A percentile compares a stretch with the other conserved stretches of the same genome.
Conservation (phyloP, 2,888 invertebrate species). For the Tetragnatha montana region DNA sequence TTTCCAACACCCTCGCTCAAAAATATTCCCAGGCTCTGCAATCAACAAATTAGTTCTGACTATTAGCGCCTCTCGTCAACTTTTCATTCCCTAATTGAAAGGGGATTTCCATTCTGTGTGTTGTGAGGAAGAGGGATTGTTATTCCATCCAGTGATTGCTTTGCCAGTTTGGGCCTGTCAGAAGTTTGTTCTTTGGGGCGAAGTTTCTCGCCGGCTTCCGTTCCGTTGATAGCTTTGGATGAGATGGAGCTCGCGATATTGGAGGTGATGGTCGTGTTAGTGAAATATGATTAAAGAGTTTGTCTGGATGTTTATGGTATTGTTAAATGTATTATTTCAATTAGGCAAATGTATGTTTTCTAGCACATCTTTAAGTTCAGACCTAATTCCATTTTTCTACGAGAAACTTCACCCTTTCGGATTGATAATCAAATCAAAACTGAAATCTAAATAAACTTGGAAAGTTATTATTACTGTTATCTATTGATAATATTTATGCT, state of each 20-base stretch:
- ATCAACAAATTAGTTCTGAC: conserved; percentile 49
- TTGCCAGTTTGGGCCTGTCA: not conserved
- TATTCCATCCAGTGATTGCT: conserved; percentile 48
- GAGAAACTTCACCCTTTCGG: no score
- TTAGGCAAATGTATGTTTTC: no score
- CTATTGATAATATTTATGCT: no score
- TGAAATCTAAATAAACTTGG: no score
- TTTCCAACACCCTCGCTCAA: not conserved
- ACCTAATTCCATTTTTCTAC: no score
- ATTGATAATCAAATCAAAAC: no score
- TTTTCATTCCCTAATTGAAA: conserved; percentile 35
- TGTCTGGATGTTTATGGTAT: no score
- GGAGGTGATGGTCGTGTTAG: not conserved
- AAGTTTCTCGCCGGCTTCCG: not conserved
- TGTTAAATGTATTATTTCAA: no score
- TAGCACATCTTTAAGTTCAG: no score
- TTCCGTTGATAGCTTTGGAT: not conserved
- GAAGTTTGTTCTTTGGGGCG: not conserved
- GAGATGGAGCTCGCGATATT: not conserved
- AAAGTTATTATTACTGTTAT: no score
- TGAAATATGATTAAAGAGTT: not conserved
- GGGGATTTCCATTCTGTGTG: conserved; percentile 33
- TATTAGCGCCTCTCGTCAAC: conserved; percentile 49
- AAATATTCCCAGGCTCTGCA: conserved; percentile 9
- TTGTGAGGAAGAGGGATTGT: conserved; percentile 4